Evolutionary conservation across 2,113 vertebrate species (phyloP), one percentile per base, ranked within the genome.

Genomic region (Austrofundulus limnaeus): DNA sequence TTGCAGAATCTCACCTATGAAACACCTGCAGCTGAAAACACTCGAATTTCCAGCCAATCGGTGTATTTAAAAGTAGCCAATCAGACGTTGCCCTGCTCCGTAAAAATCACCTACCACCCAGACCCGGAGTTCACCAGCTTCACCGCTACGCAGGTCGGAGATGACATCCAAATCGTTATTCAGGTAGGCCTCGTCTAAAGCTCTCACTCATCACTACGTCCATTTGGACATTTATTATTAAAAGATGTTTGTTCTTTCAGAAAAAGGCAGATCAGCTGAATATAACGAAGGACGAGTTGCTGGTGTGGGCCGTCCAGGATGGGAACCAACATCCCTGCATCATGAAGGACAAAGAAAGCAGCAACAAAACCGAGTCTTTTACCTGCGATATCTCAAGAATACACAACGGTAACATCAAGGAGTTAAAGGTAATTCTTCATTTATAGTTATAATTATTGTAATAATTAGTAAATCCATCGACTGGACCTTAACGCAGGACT

Each of bases 191-290:
- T 11, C 7, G 1, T 23, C 20, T 34, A 34, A 34, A 9, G 31
- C 31, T 1, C 5, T 34, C 9, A 10, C 31, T 34, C 5, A 10
- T 34, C 31, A 1, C 1, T 34, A 34, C 8, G 31, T 28, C 28
- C 5, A 10, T 10, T 34, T 5, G 7, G 28, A 34, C 31, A 13
- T 19, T 1, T 0, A 62, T 52, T 70, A 59, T 4, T 19, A 5
- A 34, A 39, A 8, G 58, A 19, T 54, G 9, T 25, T 4, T 60
- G 59, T 48, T 48, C 2, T 64, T 85, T 31, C 72, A 98, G 96
- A 98, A 96, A 95, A 91, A 84, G 70, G 86, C 85, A 2, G 96
- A 98, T 80, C 72, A 86, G n/a, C 90, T 99, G 81, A 82, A 91
- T 58, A 92, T 99, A 73, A 90, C 23, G 23, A 23, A 10, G 21